A percentile compares a stretch with the other conserved stretches of the same genome.
These are phyloP conservation scores for Callopanchax toddi DNA, from an alignment of 2,113 vertebrate genomes.

Conservation along the genomic window DNA sequence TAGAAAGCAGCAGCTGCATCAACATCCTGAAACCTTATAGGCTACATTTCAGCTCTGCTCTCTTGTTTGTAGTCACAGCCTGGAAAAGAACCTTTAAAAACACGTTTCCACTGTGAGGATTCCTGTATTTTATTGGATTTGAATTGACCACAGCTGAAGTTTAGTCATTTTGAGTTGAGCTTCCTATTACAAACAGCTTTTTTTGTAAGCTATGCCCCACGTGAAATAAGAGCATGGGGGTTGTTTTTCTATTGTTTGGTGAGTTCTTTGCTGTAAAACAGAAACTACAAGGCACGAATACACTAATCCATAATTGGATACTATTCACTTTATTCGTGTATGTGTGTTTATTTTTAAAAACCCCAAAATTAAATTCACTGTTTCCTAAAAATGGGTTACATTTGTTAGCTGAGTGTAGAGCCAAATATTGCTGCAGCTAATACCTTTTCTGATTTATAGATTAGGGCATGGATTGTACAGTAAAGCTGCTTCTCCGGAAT, in stretches of 20 bases:
- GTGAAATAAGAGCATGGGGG: constrained; percentile 49
- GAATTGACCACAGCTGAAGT: not conserved
- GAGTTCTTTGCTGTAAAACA: not conserved
- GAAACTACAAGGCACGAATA: too few relatives aligned
- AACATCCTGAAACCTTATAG: constrained; percentile 73
- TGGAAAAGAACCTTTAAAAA: constrained; percentile 22
- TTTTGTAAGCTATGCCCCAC: constrained; percentile 23
- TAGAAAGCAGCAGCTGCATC: constrained; percentile 76
- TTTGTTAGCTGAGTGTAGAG: constrained; percentile 37
- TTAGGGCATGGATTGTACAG: constrained; percentile 41
- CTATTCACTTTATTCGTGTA: too few relatives aligned
- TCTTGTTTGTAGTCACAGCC: constrained; percentile 51
- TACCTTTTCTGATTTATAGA: constrained; percentile 63
- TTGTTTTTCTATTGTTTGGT: constrained; percentile 55
- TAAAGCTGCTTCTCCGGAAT: constrained; percentile 68
- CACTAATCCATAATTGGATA: too few relatives aligned
- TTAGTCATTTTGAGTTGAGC: not conserved
- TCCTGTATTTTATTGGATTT: constrained; percentile 11
- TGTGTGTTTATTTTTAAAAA: too few relatives aligned
- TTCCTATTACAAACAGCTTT: too few relatives aligned
- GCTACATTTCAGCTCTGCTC: constrained; percentile 36
- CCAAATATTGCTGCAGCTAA: constrained; percentile 29
- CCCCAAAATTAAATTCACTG: too few relatives aligned
- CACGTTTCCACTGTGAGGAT: not conserved
- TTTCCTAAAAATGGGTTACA: too few relatives aligned